Evolutionary conservation across 2,797 vertebrate genomes (phyloP).

Genomic region (Muscicapa comitata): DNA sequence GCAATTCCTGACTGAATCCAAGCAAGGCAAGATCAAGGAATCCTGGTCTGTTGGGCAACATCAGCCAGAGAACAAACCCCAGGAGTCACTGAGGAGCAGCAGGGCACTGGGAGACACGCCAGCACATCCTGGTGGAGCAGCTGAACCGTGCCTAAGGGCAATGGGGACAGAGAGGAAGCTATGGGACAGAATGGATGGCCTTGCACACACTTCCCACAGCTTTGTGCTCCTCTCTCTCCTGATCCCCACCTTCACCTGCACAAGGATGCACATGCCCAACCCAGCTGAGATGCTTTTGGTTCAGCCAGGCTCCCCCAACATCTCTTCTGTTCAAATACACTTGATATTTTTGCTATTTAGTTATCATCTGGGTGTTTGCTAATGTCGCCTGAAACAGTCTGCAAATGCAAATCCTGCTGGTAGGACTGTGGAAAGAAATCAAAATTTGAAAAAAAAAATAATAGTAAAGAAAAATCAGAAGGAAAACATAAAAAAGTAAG

Average conservation of each 20-base stretch:
- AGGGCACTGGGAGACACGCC: not conserved
- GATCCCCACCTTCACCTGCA: not conserved
- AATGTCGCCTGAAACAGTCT: constrained; percentile 37
- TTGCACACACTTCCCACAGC: not conserved
- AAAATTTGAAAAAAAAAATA: not conserved
- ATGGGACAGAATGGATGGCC: not conserved
- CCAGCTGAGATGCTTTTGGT: not conserved
- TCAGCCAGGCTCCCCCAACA: not conserved
- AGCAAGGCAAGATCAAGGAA: not conserved
- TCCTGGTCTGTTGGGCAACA: constrained; percentile 11
- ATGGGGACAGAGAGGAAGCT: not conserved
- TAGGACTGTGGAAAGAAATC: not conserved
- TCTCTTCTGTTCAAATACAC: constrained; percentile 38
- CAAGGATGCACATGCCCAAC: rapidly evolving
- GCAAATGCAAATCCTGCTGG: constrained; percentile 40
- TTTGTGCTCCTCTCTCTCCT: not conserved
- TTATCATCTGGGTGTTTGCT: constrained; percentile 13
- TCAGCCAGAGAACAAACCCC: not conserved
- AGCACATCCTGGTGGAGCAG: not conserved
- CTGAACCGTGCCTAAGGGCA: not conserved
- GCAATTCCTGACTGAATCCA: not conserved
- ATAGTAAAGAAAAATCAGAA: not conserved
- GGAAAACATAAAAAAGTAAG: constrained; percentile 21
- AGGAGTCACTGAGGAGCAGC: not conserved
- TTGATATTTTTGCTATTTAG: constrained; percentile 37